phyloP scores from a whole-genome alignment of 2,888 invertebrate genomes.

The Cheilosia grossa region DNA sequence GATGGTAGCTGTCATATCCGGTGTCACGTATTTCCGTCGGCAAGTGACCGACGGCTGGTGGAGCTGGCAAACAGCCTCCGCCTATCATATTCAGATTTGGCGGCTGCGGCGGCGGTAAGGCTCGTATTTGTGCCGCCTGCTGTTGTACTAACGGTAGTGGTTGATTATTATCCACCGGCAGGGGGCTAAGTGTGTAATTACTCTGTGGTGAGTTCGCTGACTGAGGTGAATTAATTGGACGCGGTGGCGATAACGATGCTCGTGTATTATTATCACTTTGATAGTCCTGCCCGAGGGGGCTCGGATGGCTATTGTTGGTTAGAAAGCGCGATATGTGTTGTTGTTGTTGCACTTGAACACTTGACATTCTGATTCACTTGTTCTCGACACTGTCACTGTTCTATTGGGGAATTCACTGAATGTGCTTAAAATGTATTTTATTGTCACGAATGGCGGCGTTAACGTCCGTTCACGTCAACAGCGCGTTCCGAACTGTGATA shows the following conservation, averaged over 20 bases:
- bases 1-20: conserved; percentile 57
- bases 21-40: conserved; percentile 64
- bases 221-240: conserved; percentile 76
- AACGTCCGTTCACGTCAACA: conserved; percentile 77
- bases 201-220: conserved; percentile 80
- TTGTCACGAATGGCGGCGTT: conserved; percentile 44
- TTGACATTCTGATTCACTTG: conserved; percentile 80
- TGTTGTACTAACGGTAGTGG: conserved; percentile 73
- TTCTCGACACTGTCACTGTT: conserved; percentile 39
- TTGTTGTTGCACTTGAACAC: conserved; percentile 82
- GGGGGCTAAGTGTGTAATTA: conserved; percentile 79
- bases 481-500: conserved; percentile 80
- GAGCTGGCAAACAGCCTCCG: conserved; percentile 45
- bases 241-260: conserved; percentile 79
- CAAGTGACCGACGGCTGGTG: conserved; percentile 44
- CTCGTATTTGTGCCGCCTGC: conserved; percentile 49
- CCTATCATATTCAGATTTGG: conserved; percentile 54
- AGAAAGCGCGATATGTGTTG: conserved; percentile 81
- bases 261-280: conserved; percentile 80
- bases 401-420: background rate
- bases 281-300: conserved; percentile 77
- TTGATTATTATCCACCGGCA: conserved; percentile 70
- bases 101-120: conserved; percentile 68
- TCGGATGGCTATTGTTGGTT: conserved; percentile 78
- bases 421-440: conserved; percentile 13